Percentiles rank a stretch among this genome's conserved stretches.
Conservation (phyloP, 1,140 invertebrate species). For the Coenobita brevimanus region DNA sequence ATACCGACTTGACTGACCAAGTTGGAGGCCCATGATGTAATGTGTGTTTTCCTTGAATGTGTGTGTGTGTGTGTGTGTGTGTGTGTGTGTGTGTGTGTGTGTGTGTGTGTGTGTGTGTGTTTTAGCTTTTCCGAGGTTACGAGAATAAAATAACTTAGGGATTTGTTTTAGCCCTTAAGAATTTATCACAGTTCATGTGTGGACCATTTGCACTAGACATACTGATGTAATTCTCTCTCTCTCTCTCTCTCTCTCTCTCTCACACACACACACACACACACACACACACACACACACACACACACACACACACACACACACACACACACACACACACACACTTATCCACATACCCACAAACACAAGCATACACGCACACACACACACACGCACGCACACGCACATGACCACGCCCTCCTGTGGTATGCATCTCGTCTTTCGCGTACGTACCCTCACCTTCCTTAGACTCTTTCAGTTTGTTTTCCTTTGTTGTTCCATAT, state of each 20-base stretch:
- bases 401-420: constrained; percentile 31
- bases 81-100: too few species aligned
- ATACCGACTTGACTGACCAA: too few species aligned
- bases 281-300: not conserved
- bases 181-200: too few species aligned
- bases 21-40: too few species aligned
- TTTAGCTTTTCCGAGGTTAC: too few species aligned
- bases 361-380: too few species aligned
- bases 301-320: not conserved
- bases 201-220: not conserved
- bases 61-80: too few species aligned
- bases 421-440: constrained; percentile 32
- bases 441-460: constrained; percentile 5
- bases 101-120: too few species aligned
- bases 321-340: not conserved
- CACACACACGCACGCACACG: not conserved
- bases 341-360: too few species aligned
- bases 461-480: constrained; percentile 4
- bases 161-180: too few species aligned
- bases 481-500: constrained; percentile 38
- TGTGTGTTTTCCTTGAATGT: too few species aligned
- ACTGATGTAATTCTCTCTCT: not conserved
- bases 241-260: not conserved
- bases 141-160: too few species aligned
- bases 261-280: not conserved